phyloP scores from a whole-genome alignment of 2,888 invertebrate genomes.

The Ellobium chinense region DNA sequence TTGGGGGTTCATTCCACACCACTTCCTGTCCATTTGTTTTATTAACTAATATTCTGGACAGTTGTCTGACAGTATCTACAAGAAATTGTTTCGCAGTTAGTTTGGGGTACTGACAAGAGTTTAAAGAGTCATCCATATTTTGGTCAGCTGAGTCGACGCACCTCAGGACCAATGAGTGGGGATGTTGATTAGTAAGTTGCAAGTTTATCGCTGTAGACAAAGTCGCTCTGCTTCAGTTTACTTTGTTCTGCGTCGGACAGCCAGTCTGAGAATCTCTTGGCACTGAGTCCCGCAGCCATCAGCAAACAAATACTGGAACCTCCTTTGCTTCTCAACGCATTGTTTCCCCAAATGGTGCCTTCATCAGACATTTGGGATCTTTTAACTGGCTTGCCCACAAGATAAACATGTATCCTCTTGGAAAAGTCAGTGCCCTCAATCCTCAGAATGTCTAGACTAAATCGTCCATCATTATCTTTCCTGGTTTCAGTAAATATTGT shows the following conservation, averaged over 20 bases:
- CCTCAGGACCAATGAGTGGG: no score
- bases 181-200: no score
- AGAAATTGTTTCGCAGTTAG: background rate
- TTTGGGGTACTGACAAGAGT: background rate
- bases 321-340: background rate
- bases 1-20: background rate
- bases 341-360: no score
- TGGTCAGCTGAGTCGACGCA: no score
- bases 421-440: no score
- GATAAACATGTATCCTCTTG: no score
- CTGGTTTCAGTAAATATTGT: no score
- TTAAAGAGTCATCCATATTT: conserved; percentile 15
- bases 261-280: conserved; percentile 21
- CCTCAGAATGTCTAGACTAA: no score
- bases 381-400: no score
- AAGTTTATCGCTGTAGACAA: no score
- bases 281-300: conserved; percentile 4
- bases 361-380: no score
- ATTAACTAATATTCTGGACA: conserved; percentile 6
- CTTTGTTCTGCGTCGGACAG: conserved; percentile 8
- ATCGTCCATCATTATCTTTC: no score
- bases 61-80: background rate
- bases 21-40: conserved; percentile 1
- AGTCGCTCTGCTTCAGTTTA: background rate
- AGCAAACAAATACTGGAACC: conserved; percentile 17